Conservation (phyloP, 2,888 invertebrate genomes). For the Leptopilina syphax region DNA sequence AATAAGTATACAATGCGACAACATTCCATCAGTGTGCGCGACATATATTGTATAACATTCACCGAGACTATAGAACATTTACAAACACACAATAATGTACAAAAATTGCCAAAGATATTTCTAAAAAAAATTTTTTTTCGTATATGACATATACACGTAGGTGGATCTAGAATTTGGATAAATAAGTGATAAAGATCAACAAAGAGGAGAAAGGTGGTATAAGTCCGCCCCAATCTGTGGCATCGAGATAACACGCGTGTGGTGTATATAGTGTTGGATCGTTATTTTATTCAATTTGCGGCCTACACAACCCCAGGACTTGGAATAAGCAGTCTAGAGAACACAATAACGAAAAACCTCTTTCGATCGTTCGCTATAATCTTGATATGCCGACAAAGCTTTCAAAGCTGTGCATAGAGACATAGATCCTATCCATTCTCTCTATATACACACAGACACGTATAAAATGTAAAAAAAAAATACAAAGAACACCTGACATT, state of each 20-base stretch:
- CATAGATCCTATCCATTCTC: slow-evolving; percentile 34
- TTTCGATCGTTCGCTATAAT: slow-evolving; percentile 46
- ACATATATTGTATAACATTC: no score
- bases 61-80: no score
- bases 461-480: no score
- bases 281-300: slow-evolving; percentile 51
- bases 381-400: slow-evolving; percentile 48
- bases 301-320: slow-evolving; percentile 48
- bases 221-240: slow-evolving; percentile 59
- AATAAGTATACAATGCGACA: no score
- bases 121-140: not conserved
- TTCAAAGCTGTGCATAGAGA: slow-evolving; percentile 33
- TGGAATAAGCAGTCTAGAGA: slow-evolving; percentile 38
- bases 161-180: slow-evolving; percentile 45
- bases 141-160: slow-evolving; percentile 21
- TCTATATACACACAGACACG: not conserved
- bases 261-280: slow-evolving; percentile 46
- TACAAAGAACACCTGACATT: slow-evolving; percentile 26
- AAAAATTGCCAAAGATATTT: not conserved
- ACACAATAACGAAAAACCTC: slow-evolving; percentile 46
- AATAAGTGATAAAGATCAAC: slow-evolving; percentile 44
- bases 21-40: no score
- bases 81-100: not conserved
- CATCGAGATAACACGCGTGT: slow-evolving; percentile 63
- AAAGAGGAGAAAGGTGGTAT: slow-evolving; percentile 40